Evolutionary conservation across 2,888 invertebrate genomes (phyloP), one percentile per base, ranked within the genome.

Genomic region (Drymonia ruficornis): DNA sequence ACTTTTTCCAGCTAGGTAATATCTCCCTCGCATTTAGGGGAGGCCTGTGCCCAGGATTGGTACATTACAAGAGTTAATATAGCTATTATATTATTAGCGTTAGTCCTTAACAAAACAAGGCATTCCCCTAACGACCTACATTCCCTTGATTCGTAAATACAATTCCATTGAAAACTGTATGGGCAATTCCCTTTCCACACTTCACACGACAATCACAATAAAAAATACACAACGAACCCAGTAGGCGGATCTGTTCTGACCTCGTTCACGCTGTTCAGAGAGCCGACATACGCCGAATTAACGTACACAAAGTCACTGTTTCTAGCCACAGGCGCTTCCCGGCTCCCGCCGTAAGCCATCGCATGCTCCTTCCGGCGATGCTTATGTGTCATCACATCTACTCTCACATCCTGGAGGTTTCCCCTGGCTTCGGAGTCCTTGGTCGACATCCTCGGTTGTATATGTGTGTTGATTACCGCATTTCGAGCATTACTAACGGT

Each of bases 271-370:
- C 68, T 82, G 42, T 68, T 70, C 18, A 78, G 63, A 70, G 88
- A 90, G 11, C 88, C 89, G 0, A 80, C 81, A 65, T 77, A 91
- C 0, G 83, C 89, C 1, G 73, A 61, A 56, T 91, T 91, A 67
- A 85, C 84, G 65, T 86, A 91, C 51, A 83, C 86, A 73, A 78
- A 88, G 6, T 87, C 80, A 58, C 59, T 75, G 12, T 69, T 75
- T 44, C 68, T 73, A 13, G 50, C 52, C 23, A 49, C 31, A 12
- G 53, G 63, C 1, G 61, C 57, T 63, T n/a, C 76, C 53, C 43
- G 70, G 47, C 53, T 67, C 66, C n/a, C n/a, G 11, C n/a, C 16
- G 19, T n/a, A 34, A 1, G 42, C 6, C 6, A 28, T 53, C 16
- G 43, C 19, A 7, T 29, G 16, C 16, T 59, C 56, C 28, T 62